Base-by-base conservation (phyloP, 2,797 vertebrate species). In the Hypotaenidia philippensis region DNA sequence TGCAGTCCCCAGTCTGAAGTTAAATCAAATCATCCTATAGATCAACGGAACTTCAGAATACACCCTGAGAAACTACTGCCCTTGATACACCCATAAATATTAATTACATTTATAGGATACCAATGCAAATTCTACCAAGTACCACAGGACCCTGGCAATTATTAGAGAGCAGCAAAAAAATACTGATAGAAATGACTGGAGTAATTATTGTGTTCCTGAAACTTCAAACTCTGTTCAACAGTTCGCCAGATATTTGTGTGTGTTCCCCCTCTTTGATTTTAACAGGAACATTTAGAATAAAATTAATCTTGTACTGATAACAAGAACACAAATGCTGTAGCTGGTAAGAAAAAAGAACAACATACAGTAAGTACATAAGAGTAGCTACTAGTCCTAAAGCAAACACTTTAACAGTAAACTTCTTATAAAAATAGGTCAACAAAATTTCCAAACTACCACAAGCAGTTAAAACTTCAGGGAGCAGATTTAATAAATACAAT, bases 401-500 rank as follows among this genome's bases (percentile, higher is more conserved):
- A 90, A 92, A 71, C 6, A 57, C 29, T 71, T 76, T 45, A 74
- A 75, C 10, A 59, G 40, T 47, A 60, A 66, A 85, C 87, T 74
- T 61, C 38, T 44, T 49, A 45, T 29, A 44, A 63, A 63, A 76
- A 57, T 16, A 70, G 83, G 19, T 13, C 31, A 60, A 53, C 49
- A 50, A 63, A 89, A 87, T 81, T 76, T 81, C 31, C 66, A 61
- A 83, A 80, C 29, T 76, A 74, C 52, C 5, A 82, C 38, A 47
- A 83, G 70, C 50, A 57, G 60, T 87, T 91, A 88, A 95, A 75
- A 70, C 88, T 89, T 70, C 93, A 90, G 69, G 89, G 47, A 85
- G 66, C 3, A 69, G 29, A 72, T 77, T 50, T 71, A 87, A 61
- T 85, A 44, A 75, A 86, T 56, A 52, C 19, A 36, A 27, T 68